A percentile compares a stretch with the other conserved stretches of the same genome.
Conservation (phyloP, 2,888 invertebrate genomes). For the Eupithecia vulgata region DNA sequence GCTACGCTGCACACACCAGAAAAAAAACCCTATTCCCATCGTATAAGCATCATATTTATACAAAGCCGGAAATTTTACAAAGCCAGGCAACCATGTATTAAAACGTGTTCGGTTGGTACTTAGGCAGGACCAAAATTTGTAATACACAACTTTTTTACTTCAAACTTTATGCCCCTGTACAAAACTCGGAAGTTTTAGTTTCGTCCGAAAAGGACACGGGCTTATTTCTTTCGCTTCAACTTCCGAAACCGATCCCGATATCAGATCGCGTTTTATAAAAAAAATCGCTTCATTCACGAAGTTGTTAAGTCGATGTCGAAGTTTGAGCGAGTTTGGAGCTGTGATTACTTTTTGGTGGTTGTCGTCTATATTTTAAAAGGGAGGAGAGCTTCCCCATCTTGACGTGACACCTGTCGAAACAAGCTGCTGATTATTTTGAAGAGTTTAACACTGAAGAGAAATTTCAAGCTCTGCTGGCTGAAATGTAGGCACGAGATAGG, state of each 20-base stretch:
- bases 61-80: not conserved
- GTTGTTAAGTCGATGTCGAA: constrained; percentile 53
- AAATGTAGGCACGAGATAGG: not conserved
- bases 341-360: constrained; percentile 70
- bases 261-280: constrained; percentile 43
- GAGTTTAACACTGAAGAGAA: constrained; percentile 36
- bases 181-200: constrained; percentile 35
- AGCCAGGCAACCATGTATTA: not conserved
- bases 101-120: not conserved
- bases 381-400: constrained; percentile 46
- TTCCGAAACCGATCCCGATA: constrained; percentile 42
- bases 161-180: not conserved
- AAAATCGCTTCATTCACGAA: constrained; percentile 47
- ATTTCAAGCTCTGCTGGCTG: constrained; percentile 11
- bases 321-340: constrained; percentile 64
- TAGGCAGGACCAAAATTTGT: not conserved
- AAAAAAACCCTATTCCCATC: not conserved
- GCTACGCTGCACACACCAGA: constrained; percentile 28
- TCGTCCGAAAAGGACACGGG: constrained; percentile 38
- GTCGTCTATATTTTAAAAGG: constrained; percentile 50
- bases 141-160: constrained; percentile 3
- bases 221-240: constrained; percentile 40
- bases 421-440: constrained; percentile 62
- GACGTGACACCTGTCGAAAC: constrained; percentile 73
- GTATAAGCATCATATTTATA: not conserved